Percentiles rank a stretch among this genome's conserved stretches.
phyloP scores from a whole-genome alignment of 2,797 vertebrate genomes.

The Lepus oiostolus region DNA sequence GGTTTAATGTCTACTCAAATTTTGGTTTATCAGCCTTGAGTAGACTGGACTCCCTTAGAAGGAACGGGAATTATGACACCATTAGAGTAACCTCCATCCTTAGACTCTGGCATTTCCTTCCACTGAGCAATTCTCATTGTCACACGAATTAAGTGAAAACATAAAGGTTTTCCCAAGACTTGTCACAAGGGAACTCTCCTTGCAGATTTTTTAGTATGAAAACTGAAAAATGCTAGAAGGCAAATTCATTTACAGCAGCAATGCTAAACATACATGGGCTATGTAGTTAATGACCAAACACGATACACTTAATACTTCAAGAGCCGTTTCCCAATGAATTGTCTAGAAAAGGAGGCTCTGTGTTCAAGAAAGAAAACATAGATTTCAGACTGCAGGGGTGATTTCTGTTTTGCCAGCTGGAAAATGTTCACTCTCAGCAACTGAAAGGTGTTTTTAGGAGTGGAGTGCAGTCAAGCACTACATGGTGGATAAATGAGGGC shows the following conservation, averaged over 20 bases:
- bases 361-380: constrained; percentile 26
- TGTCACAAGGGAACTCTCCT: constrained; percentile 59
- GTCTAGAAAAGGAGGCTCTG: not conserved
- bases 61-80: constrained; percentile 54
- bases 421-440: constrained; percentile 75
- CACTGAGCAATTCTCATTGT: constrained; percentile 52
- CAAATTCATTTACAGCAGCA: constrained; percentile 71
- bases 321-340: not conserved
- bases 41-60: not conserved
- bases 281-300: constrained; percentile 70
- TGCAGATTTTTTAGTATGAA: constrained; percentile 67
- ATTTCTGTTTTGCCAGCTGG: constrained; percentile 74
- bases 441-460: constrained; percentile 76
- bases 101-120: constrained; percentile 10
- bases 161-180: constrained; percentile 60
- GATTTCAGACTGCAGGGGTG: not conserved
- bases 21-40: not conserved
- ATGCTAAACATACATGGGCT: constrained; percentile 68
- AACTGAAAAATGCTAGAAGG: constrained; percentile 69
- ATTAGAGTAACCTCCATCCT: constrained; percentile 52
- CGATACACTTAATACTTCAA: constrained; percentile 12
- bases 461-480: constrained; percentile 64
- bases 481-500: constrained; percentile 51
- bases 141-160: constrained; percentile 79
- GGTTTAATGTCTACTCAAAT: not conserved